These are phyloP conservation scores for Cinara cedri DNA, from an alignment of 2,888 invertebrate species.

Conservation along the genomic window DNA sequence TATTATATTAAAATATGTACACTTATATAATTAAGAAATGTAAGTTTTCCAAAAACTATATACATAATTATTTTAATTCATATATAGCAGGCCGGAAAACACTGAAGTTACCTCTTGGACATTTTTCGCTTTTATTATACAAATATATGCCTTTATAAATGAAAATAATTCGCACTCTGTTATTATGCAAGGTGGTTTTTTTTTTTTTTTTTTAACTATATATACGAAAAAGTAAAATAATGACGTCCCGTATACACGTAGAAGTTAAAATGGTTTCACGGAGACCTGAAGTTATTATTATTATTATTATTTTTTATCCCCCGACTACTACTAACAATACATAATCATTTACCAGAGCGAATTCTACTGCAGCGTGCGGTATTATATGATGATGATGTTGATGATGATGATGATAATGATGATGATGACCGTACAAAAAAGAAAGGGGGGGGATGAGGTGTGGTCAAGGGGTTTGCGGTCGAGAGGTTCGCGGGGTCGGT, in stretches of 20 bases:
- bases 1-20: no score
- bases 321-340: conserved; percentile 36
- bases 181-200: conserved; percentile 26
- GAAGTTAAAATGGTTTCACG: conserved; percentile 32
- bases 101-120: background rate
- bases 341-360: conserved; percentile 48
- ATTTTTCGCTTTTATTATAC: background rate
- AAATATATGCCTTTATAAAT: background rate
- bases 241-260: conserved; percentile 14
- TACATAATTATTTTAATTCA: background rate
- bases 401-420: background rate
- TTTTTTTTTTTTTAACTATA: background rate
- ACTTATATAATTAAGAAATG: no score
- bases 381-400: conserved; percentile 1
- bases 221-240: conserved; percentile 39
- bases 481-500: background rate
- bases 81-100: no score
- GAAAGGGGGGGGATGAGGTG: background rate
- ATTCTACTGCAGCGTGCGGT: conserved; percentile 16
- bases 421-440: conserved; percentile 25
- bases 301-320: background rate
- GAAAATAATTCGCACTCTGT: conserved; percentile 12
- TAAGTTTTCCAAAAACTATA: background rate
- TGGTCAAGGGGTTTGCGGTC: background rate
- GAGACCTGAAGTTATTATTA: conserved; percentile 35